These are phyloP conservation scores for Hipposideros larvatus DNA, from an alignment of 2,797 vertebrate genomes.

Conservation along the genomic window DNA sequence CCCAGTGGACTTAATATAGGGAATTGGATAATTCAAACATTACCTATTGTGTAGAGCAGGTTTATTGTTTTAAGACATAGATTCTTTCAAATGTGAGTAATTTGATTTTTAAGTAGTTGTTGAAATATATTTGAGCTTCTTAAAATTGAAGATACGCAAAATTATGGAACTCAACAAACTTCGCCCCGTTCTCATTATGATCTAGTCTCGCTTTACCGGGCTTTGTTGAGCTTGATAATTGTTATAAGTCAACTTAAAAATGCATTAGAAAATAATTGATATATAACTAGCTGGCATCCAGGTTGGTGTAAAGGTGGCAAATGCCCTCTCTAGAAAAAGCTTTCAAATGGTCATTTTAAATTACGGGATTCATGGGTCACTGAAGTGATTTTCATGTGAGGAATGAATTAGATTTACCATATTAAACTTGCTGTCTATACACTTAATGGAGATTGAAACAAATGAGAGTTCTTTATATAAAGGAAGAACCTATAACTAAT, in stretches of 20 bases:
- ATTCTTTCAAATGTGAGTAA: slow-evolving; percentile 45
- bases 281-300: slow-evolving; percentile 69
- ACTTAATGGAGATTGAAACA: slow-evolving; percentile 51
- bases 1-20: slow-evolving; percentile 36
- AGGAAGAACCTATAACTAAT: not conserved
- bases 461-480: not conserved
- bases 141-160: slow-evolving; percentile 59
- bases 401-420: not conserved
- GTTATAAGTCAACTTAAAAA: slow-evolving; percentile 51
- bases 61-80: slow-evolving; percentile 49
- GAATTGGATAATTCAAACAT: slow-evolving; percentile 35
- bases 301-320: slow-evolving; percentile 69
- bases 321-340: slow-evolving; percentile 76
- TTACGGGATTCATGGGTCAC: slow-evolving; percentile 48
- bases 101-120: slow-evolving; percentile 60
- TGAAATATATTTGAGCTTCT: slow-evolving; percentile 41
- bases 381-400: slow-evolving; percentile 71
- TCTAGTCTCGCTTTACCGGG: slow-evolving; percentile 61
- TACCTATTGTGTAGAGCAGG: slow-evolving; percentile 52
- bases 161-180: slow-evolving; percentile 31
- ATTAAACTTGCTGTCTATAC: slow-evolving; percentile 25
- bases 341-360: slow-evolving; percentile 72
- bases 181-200: slow-evolving; percentile 22
- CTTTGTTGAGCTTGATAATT: slow-evolving; percentile 62
- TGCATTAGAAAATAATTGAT: slow-evolving; percentile 53